These are phyloP conservation scores for Cyphomyrus discorhynchus DNA, from an alignment of 2,113 vertebrate genomes.

Conservation along the genomic window DNA sequence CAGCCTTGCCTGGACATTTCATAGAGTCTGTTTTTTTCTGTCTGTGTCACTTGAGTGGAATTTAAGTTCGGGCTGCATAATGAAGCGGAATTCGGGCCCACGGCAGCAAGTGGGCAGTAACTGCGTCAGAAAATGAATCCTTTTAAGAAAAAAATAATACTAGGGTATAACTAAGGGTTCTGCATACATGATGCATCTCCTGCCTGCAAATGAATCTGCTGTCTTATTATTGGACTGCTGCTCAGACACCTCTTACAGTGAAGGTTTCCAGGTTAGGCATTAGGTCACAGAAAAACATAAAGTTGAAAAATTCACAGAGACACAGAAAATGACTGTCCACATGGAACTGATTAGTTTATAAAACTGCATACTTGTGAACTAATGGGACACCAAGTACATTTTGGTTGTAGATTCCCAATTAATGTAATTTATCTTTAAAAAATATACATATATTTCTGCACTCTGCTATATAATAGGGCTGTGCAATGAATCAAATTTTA, in stretches of 20 bases:
- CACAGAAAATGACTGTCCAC: background rate
- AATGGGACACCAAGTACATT: background rate
- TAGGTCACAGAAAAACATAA: background rate
- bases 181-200: background rate
- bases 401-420: background rate
- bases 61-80: background rate
- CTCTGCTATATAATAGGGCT: background rate
- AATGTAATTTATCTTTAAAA: background rate
- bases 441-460: background rate
- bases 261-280: background rate
- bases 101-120: background rate
- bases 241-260: background rate
- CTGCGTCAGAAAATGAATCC: background rate
- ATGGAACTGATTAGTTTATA: background rate
- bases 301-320: background rate
- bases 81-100: background rate
- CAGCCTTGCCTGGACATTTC: background rate
- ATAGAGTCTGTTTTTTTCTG: background rate
- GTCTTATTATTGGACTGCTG: background rate
- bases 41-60: background rate
- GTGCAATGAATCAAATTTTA: background rate
- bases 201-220: background rate
- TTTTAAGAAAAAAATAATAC: background rate
- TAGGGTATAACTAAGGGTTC: background rate
- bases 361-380: background rate